These are phyloP conservation scores for Drepanosiphum platanoidis DNA, from an alignment of 2,888 invertebrate genomes.

Conservation along the genomic window DNA sequence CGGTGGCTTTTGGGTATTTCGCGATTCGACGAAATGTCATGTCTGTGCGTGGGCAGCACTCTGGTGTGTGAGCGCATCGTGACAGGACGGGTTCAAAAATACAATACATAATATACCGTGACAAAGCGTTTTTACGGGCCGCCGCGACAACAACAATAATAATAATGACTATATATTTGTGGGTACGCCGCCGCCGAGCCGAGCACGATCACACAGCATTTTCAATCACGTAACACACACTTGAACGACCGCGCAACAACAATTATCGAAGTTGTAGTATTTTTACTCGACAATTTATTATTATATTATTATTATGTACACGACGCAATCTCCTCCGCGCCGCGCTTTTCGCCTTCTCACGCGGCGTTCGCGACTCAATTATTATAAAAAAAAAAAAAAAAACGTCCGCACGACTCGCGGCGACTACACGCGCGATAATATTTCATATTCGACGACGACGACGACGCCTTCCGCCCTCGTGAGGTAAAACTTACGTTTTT, in stretches of 20 bases:
- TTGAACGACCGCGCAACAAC: neutral
- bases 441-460: no score
- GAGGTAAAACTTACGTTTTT: no score
- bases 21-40: neutral
- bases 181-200: neutral
- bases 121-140: slow-evolving; percentile 27
- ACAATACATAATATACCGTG: slow-evolving; percentile 7
- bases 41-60: neutral
- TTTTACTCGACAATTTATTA: neutral
- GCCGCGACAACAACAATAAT: neutral
- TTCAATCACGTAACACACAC: slow-evolving; percentile 19
- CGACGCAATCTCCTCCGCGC: neutral
- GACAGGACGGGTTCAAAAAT: neutral
- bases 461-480: no score
- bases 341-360: no score
- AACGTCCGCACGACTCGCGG: no score
- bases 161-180: neutral
- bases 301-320: neutral
- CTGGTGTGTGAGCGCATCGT: neutral
- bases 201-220: slow-evolving; percentile 20
- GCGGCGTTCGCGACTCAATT: neutral
- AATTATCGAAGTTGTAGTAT: neutral
- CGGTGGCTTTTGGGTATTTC: neutral
- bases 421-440: no score
- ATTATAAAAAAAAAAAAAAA: no score